Evolutionary conservation across 2,888 invertebrate genomes (phyloP), one percentile per base, ranked within the genome.

Genomic region (Drosophila engyochracea): DNA sequence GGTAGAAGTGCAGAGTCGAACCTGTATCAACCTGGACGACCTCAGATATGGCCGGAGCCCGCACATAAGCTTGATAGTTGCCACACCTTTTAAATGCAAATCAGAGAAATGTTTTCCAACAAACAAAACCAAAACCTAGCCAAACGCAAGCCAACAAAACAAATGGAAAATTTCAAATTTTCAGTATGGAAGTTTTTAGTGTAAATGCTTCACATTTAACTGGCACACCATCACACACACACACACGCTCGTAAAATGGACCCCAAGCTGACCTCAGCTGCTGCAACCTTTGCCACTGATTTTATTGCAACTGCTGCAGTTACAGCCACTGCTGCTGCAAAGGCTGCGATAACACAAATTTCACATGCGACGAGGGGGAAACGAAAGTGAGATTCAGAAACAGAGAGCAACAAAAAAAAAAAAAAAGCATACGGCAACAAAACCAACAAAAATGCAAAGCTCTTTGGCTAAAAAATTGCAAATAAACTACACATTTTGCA

Each of bases 201-300:
- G 81, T 75, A 81, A 86, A 89, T 85, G 81, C 85, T 66, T 79
- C 66, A 73, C 81, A 87, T 89, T 89, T 86, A 89, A 80, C 88
- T 79, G 74, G 66, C 70, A 71, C 76, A 81, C 81, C 78, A 55
- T 70, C 39, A 75, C 64, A 62, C 68, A 73, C 31, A 65, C 57
- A 61, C 47, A 47, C 31, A 52, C n/a, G 16, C 16, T 19, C 37
- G 7, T 59, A 67, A 71, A 74, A 65, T 69, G 80, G 78, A 87
- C 78, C 88, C 82, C 88, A 72, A 79, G 79, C 82, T 85, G 89
- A 85, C 89, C 85, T 86, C 89, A 87, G 88, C 85, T 86, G 90
- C 81, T 90, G 85, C 85, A 85, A 84, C 85, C 89, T 85, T 85
- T 85, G 85, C 85, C 85, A 89, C 85, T 85, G 85, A 85, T 85